Percentiles rank a stretch among this genome's conserved stretches.
phyloP scores from a whole-genome alignment of 2,797 vertebrate species.

The Clarias pachynema region DNA sequence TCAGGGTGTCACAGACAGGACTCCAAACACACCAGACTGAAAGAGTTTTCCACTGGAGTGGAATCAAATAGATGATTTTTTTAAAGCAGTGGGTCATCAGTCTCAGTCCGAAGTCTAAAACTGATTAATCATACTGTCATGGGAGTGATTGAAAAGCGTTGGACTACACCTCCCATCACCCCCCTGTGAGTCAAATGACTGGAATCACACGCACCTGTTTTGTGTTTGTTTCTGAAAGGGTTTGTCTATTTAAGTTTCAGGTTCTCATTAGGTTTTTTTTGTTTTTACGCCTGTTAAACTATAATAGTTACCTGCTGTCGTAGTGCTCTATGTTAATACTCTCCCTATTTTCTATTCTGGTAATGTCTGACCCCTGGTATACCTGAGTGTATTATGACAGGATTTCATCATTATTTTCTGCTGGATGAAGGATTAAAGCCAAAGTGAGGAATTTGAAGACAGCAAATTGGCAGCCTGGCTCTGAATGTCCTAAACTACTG shows the following conservation, averaged over 20 bases:
- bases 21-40: not conserved
- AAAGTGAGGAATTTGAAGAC: not conserved
- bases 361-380: not conserved
- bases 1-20: not conserved
- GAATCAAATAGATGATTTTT: not conserved
- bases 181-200: too few relatives aligned
- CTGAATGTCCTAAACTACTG: slow-evolving; percentile 11
- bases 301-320: too few relatives aligned
- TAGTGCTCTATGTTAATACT: too few relatives aligned
- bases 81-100: not conserved
- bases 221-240: too few relatives aligned
- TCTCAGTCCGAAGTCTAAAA: not conserved
- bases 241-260: too few relatives aligned
- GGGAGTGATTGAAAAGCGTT: too few relatives aligned
- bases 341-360: slow-evolving; percentile 13
- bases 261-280: too few relatives aligned
- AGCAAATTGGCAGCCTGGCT: slow-evolving; percentile 16
- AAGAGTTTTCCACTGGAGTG: not conserved
- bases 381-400: slow-evolving; percentile 17
- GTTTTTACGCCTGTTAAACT: too few relatives aligned
- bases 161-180: too few relatives aligned
- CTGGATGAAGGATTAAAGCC: slow-evolving; percentile 18
- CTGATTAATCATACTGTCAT: not conserved
- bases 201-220: too few relatives aligned
- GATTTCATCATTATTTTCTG: slow-evolving; percentile 40